phyloP scores from a whole-genome alignment of 1,140 invertebrate species.

The Drosophila pachea region DNA sequence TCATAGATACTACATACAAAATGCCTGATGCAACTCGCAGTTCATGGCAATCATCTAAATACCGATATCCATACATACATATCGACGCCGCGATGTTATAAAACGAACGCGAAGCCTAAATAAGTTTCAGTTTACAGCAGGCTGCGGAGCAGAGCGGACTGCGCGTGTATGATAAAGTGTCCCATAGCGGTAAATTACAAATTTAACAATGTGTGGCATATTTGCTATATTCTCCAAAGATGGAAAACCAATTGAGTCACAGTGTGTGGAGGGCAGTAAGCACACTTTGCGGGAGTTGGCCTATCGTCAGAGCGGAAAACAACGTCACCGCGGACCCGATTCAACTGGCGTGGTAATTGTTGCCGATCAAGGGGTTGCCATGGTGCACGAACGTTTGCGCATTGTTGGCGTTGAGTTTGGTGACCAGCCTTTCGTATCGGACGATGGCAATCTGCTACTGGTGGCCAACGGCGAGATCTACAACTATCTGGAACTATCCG shows the following conservation, averaged over 20 bases:
- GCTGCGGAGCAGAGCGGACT: not conserved
- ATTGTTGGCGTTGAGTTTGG: constrained; percentile 67
- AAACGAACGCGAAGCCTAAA: too few relatives aligned
- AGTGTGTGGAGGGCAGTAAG: constrained; percentile 42
- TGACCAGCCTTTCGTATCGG: constrained; percentile 70
- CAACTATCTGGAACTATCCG: constrained; percentile 69
- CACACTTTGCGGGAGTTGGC: constrained; percentile 69
- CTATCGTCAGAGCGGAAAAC: constrained; percentile 72
- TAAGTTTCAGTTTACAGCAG: not conserved
- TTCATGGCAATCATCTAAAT: too few relatives aligned
- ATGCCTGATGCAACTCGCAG: not conserved
- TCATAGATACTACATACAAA: too few relatives aligned
- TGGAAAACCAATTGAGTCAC: constrained; percentile 44
- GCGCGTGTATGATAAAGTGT: not conserved
- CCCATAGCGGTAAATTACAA: not conserved
- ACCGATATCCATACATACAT: too few relatives aligned
- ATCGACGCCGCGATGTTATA: too few relatives aligned
- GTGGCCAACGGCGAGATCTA: constrained; percentile 78
- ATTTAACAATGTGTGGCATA: constrained; percentile 70
- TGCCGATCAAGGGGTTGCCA: constrained; percentile 64
- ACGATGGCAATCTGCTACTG: constrained; percentile 60
- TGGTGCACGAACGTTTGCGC: constrained; percentile 72
- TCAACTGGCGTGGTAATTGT: constrained; percentile 69
- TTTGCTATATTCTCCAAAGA: constrained; percentile 74
- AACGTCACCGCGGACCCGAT: constrained; percentile 77